Base-by-base conservation (phyloP, 2,113 vertebrate genomes). In the Coracopsis vasa region DNA sequence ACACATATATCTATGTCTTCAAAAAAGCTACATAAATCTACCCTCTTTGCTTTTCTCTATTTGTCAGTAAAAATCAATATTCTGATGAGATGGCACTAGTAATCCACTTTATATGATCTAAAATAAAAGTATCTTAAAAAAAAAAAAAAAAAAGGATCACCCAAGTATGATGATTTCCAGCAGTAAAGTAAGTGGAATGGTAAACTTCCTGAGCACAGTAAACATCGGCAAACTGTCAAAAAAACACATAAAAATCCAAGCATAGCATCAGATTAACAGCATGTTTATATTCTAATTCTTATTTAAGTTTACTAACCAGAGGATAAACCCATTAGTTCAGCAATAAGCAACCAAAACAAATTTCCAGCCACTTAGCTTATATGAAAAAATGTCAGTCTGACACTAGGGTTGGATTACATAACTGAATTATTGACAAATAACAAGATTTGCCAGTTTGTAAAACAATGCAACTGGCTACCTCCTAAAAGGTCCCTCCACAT, bases 201-300 rank as follows among this genome's bases (percentile, higher is more conserved):
- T 98, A 98, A 99, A 99, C 96, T 99, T 99, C 92, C 99, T 98
- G 94, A 99, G 98, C 25, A 99, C 99, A 37, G 99, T 99, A 97
- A 99, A 99, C 99, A 99, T 99, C 42, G 99, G 99, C 94, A 99
- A 98, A 96, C 99, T 99, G 98, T 82, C 65, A 94, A 94, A 96
- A 95, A 88, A 31, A n/a, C 79, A 35, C 73, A 83, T 48, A 67
- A 84, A 94, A 93, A 88, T 44, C 39, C 44, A 88, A 74, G 58
- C 7, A 85, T 6, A 62, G 8, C 4, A 14, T 97, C 84, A 97
- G 88, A 82, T 62, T 37, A 82, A 79, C 25, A 58, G 33, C 11
- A 91, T 53, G 80, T 24, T 25, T 41, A 80, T 67, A 71, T 80
- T 70, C 65, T 82, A 91, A 69, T 83, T 79, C 78, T 96, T 94